Conservation (phyloP, 2,797 vertebrate species). For the Siniperca obscura region DNA sequence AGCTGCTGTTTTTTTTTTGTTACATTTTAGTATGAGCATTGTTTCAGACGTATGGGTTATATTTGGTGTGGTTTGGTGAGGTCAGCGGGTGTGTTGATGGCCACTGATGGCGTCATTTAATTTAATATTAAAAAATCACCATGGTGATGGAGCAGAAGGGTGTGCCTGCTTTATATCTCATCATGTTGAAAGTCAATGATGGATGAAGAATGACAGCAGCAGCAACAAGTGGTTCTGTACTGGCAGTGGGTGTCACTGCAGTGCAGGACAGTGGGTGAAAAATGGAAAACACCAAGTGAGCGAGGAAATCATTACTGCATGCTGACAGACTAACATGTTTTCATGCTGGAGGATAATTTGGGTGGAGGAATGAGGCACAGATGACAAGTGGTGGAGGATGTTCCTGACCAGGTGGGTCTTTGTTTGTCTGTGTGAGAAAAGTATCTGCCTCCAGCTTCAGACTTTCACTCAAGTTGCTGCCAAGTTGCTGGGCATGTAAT, state of each 20-base stretch:
- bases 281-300: constrained; percentile 42
- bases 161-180: constrained; percentile 19
- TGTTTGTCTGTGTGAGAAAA: constrained; percentile 23
- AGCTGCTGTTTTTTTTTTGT: constrained; percentile 52
- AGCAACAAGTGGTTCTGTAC: constrained; percentile 7
- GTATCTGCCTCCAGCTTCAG: constrained; percentile 14
- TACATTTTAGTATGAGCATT: constrained; percentile 20
- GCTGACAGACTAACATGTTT: constrained; percentile 43
- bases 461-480: constrained; percentile 3
- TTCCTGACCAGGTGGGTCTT: constrained; percentile 26
- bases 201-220: background rate
- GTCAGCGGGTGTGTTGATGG: constrained; percentile 52
- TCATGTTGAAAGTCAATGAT: constrained; percentile 8
- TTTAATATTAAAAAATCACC: constrained; percentile 33
- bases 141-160: constrained; percentile 26
- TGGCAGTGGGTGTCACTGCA: constrained; percentile 25
- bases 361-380: constrained; percentile 17
- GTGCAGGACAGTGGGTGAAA: constrained; percentile 33
- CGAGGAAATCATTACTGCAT: constrained; percentile 45
- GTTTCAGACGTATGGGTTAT: constrained; percentile 47
- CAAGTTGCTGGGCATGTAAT: constrained; percentile 11
- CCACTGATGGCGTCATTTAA: constrained; percentile 45
- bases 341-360: constrained; percentile 38
- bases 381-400: constrained; percentile 29
- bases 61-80: constrained; percentile 61